A percentile compares a stretch with the other conserved stretches of the same genome.
These are phyloP conservation scores for Nibea albiflora DNA, from an alignment of 2,113 vertebrate genomes.

Conservation along the genomic window DNA sequence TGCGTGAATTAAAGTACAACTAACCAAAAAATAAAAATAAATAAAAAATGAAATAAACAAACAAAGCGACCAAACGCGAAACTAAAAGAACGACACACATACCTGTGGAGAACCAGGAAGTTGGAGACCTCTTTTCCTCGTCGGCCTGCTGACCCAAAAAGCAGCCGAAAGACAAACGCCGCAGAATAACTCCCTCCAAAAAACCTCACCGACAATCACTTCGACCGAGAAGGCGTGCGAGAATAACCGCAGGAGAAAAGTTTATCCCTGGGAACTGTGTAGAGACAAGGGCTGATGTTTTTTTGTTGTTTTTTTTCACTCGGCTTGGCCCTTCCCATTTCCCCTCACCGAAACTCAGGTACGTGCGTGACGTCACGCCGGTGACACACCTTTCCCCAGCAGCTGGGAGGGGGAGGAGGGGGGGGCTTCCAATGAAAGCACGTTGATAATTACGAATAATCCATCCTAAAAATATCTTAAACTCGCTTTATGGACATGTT, in stretches of 20 bases:
- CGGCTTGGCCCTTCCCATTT: slow-evolving; percentile 33
- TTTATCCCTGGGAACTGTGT: background rate
- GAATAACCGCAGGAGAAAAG: background rate
- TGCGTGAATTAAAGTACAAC: background rate
- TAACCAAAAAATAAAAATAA: background rate
- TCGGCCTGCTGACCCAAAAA: slow-evolving; percentile 12
- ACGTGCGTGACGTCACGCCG: slow-evolving; percentile 74
- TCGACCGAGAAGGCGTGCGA: background rate
- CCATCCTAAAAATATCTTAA: background rate
- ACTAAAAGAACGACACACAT: slow-evolving; percentile 15
- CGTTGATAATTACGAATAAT: background rate
- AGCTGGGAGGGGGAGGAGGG: background rate
- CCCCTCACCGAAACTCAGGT: slow-evolving; percentile 84
- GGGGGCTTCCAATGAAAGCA: too few species aligned
- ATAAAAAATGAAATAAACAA: background rate
- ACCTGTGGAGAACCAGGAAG: slow-evolving; percentile 77
- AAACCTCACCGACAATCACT: too few species aligned
- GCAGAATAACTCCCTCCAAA: background rate
- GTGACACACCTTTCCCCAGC: slow-evolving; percentile 75
- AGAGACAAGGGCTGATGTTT: background rate
- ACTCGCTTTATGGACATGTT: too few species aligned
- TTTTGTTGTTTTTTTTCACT: background rate
- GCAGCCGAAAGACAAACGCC: slow-evolving; percentile 14
- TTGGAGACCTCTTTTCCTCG: slow-evolving; percentile 3
- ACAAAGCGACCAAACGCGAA: slow-evolving; percentile 2